Conservation (phyloP, 2,888 invertebrate species). For the Chrysina gloriosa region DNA sequence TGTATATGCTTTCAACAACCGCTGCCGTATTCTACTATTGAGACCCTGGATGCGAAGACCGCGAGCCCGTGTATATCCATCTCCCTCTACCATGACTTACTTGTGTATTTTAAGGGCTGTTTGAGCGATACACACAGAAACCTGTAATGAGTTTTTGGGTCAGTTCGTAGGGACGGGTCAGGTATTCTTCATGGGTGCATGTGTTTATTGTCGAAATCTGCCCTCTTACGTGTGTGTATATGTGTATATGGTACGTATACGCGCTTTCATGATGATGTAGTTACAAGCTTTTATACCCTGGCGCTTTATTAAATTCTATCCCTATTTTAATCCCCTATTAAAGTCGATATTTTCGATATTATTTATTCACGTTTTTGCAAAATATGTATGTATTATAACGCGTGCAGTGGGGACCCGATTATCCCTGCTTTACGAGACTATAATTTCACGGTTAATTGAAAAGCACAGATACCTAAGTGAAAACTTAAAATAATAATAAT, state of each 20-base stretch:
- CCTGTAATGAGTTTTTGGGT: conserved; percentile 47
- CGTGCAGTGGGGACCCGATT: no score
- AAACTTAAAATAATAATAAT: no score
- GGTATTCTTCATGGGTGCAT: conserved; percentile 22
- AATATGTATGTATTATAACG: no score
- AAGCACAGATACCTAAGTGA: no score
- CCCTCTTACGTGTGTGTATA: neutral
- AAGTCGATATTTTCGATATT: no score
- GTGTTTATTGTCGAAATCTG: neutral
- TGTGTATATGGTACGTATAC: neutral
- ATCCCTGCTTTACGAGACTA: no score
- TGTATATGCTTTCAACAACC: conserved; percentile 45
- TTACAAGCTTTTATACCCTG: no score
- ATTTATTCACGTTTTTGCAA: no score
- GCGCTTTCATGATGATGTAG: neutral
- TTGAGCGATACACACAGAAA: conserved; percentile 45
- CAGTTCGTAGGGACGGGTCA: conserved; percentile 39
- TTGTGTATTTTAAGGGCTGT: conserved; percentile 49
- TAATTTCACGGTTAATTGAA: no score
- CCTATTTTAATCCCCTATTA: no score
- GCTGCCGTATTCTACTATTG: conserved; percentile 41
- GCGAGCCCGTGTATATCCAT: conserved; percentile 43
- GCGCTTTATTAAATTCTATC: no score
- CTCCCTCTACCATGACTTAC: conserved; percentile 50
- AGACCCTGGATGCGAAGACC: conserved; percentile 47